Percentiles rank a stretch among this genome's conserved stretches.
Conservation (phyloP, 1,140 invertebrate species). For the Kradibia gibbosae region DNA sequence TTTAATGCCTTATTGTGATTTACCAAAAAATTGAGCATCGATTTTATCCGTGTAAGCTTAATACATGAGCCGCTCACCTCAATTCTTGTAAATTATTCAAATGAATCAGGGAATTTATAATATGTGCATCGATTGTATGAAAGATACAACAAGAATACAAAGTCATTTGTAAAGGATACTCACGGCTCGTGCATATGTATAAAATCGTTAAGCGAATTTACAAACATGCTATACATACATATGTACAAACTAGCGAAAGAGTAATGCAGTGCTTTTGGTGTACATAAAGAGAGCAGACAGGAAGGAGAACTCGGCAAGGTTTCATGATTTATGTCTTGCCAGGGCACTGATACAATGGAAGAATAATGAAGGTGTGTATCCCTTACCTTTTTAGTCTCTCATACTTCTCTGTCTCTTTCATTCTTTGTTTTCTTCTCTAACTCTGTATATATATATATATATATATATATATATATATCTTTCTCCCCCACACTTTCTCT, state of each 20-base stretch:
- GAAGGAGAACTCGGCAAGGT: slow-evolving; percentile 17
- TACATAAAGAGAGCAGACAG: not conserved
- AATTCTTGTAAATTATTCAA: not conserved
- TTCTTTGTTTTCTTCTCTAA: not conserved
- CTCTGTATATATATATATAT: no score
- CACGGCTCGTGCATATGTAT: not conserved
- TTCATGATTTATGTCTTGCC: slow-evolving; percentile 47
- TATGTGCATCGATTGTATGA: not conserved
- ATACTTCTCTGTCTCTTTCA: not conserved
- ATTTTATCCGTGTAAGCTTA: not conserved
- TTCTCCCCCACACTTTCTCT: no score
- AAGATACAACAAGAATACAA: not conserved
- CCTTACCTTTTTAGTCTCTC: slow-evolving; percentile 27
- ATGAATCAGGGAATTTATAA: not conserved
- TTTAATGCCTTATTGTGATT: not conserved
- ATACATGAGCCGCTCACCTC: not conserved
- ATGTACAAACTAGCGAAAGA: slow-evolving; percentile 9
- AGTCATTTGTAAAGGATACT: not conserved
- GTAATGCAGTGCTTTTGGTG: slow-evolving; percentile 5
- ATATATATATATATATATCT: not conserved
- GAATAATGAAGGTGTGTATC: slow-evolving; percentile 48
- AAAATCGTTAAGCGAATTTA: not conserved
- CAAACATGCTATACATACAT: not conserved
- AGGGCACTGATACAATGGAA: slow-evolving; percentile 47
- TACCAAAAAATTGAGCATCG: not conserved